phyloP scores from a whole-genome alignment of 2,797 vertebrate genomes.

The Carduelis carduelis region DNA sequence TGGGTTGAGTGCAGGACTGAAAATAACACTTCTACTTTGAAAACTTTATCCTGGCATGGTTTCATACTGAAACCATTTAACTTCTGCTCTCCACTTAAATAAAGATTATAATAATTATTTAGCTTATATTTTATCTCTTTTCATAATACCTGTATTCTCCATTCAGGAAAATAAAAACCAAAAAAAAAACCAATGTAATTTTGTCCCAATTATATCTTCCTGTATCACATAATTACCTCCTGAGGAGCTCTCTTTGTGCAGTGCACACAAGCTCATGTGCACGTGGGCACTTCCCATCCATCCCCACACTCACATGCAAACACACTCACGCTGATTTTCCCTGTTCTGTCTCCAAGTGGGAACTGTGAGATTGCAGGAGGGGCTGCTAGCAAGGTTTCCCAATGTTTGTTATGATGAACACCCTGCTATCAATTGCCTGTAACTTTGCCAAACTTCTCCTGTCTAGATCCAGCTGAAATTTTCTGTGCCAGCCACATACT shows the following conservation, averaged over 20 bases:
- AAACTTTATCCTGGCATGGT: background rate
- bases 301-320: background rate
- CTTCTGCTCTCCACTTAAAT: background rate
- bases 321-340: background rate
- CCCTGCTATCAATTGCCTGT: background rate
- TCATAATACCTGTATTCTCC: background rate
- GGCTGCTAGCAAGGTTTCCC: background rate
- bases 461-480: constrained; percentile 19
- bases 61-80: background rate
- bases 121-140: background rate
- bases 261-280: background rate
- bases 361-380: background rate
- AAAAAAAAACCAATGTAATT: background rate
- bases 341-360: background rate
- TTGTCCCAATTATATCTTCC: background rate
- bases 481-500: background rate
- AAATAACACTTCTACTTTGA: background rate
- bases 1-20: background rate
- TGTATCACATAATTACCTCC: background rate
- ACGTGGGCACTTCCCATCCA: background rate
- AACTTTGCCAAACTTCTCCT: constrained; percentile 29
- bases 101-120: background rate
- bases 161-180: background rate
- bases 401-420: background rate
- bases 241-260: background rate